Percentiles rank a stretch among this genome's conserved stretches.
Conservation (phyloP, 2,113 vertebrate genomes). For the Cephalopterus ornatus region DNA sequence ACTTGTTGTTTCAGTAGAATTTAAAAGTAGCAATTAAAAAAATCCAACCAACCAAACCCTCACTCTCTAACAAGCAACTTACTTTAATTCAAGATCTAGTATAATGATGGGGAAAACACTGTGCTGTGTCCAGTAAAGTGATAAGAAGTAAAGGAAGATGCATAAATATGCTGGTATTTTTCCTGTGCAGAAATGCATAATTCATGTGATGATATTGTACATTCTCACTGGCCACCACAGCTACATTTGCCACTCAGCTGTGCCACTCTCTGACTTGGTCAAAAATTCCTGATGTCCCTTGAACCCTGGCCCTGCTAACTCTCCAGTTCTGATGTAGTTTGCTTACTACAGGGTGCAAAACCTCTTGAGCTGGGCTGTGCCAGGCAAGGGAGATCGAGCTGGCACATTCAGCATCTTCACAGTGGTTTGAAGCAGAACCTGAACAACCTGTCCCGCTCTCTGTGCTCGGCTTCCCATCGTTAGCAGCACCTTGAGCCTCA, state of each 20-base stretch:
- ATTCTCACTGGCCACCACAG: background rate
- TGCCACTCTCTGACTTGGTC: background rate
- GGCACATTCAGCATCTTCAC: background rate
- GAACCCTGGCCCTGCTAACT: background rate
- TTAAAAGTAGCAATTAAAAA: slow-evolving; percentile 71
- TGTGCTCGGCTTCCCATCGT: fast-evolving
- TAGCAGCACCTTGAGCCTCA: background rate
- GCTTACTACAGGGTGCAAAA: background rate
- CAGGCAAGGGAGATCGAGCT: background rate
- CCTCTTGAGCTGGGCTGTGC: background rate
- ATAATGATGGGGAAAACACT: background rate
- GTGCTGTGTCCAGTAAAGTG: background rate
- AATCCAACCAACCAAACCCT: background rate
- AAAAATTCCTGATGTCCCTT: too few species aligned
- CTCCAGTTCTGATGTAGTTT: background rate
- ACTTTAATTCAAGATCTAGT: slow-evolving; percentile 51
- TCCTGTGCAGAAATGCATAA: background rate
- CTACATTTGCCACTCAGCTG: background rate
- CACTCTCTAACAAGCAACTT: background rate
- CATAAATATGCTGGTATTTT: background rate
- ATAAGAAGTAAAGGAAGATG: background rate
- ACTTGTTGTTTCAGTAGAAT: slow-evolving; percentile 71
- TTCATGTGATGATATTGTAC: background rate
- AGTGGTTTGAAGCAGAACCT: background rate
- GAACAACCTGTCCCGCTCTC: background rate